Conservation (phyloP, 2,888 invertebrate genomes). For the Parnassius orleans region DNA sequence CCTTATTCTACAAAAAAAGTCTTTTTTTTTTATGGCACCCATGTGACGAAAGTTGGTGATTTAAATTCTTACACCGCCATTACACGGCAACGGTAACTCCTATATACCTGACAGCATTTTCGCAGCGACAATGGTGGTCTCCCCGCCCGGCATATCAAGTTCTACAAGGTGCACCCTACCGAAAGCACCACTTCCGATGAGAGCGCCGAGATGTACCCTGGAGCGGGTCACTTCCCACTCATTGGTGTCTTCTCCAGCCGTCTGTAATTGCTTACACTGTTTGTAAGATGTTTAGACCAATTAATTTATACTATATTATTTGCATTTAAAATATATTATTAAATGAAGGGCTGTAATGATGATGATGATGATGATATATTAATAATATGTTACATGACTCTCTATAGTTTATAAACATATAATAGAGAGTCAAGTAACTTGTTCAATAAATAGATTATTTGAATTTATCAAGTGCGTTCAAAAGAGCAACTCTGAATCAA, state of each 20-base stretch:
- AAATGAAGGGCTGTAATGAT: too few species aligned
- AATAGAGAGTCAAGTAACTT: too few species aligned
- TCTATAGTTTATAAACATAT: too few species aligned
- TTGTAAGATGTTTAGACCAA: neutral
- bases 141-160: constrained; percentile 76
- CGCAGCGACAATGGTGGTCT: constrained; percentile 83
- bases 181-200: constrained; percentile 88
- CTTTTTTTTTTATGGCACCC: neutral
- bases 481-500: too few species aligned
- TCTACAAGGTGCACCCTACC: constrained; percentile 86
- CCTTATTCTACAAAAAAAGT: too few species aligned
- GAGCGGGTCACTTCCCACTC: constrained; percentile 74
- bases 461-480: too few species aligned
- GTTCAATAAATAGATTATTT: too few species aligned
- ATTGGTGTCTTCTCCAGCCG: constrained; percentile 52
- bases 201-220: constrained; percentile 70
- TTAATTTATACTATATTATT: too few species aligned
- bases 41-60: neutral
- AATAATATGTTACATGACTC: too few species aligned
- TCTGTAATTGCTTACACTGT: constrained; percentile 36
- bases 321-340: too few species aligned
- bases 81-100: neutral
- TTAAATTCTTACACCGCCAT: too few species aligned
- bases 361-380: too few species aligned
- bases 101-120: constrained; percentile 85